phyloP scores from a whole-genome alignment of 1,140 invertebrate genomes.

The Cyclina sinensis region DNA sequence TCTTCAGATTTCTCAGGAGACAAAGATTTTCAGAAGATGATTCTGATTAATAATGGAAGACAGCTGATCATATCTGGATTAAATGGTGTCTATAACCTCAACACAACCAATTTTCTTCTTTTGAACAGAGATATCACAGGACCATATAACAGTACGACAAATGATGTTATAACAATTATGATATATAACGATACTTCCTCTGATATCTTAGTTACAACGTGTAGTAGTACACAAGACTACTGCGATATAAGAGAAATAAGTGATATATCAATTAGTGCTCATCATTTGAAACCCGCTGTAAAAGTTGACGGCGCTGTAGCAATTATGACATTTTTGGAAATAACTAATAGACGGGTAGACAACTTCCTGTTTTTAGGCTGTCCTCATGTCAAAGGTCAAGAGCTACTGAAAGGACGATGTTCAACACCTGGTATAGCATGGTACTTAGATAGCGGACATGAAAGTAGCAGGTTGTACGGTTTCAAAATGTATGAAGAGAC shows the following conservation, averaged over 20 bases:
- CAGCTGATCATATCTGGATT: not conserved
- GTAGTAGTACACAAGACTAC: not conserved
- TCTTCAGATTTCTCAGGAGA: not conserved
- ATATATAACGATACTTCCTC: not conserved
- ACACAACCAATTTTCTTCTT: not conserved
- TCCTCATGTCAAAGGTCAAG: conserved; percentile 17
- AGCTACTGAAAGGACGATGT: not conserved
- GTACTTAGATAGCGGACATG: not conserved
- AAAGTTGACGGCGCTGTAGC: not conserved
- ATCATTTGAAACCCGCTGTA: not conserved
- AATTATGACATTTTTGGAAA: not conserved
- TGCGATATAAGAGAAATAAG: not conserved
- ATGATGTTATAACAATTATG: not conserved
- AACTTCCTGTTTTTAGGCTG: conserved; percentile 32
- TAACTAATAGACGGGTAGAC: not conserved
- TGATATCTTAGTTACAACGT: not conserved
- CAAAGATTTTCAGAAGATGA: not conserved
- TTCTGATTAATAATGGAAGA: not conserved
- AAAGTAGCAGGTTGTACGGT: not conserved
- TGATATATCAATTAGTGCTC: not conserved
- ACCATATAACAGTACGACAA: not conserved
- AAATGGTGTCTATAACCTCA: not conserved
- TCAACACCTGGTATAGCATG: not conserved
- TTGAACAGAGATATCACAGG: not conserved
- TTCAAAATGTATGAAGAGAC: not conserved